Conservation (phyloP, 2,888 invertebrate genomes). For the Dendrolimus houi region DNA sequence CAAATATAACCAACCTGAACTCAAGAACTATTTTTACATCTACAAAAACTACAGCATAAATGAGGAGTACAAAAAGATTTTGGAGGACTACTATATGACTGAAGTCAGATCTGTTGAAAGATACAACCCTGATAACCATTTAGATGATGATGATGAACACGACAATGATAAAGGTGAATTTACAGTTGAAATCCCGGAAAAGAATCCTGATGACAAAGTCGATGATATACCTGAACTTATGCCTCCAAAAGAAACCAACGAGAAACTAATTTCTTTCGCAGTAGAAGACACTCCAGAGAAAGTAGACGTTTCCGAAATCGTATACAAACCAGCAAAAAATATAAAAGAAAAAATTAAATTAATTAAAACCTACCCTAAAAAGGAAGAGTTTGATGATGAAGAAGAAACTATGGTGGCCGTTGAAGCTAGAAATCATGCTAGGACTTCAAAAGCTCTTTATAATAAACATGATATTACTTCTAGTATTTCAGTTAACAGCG, state of each 20-base stretch:
- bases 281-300: conserved; percentile 67
- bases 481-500: conserved; percentile 78
- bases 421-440: conserved; percentile 69
- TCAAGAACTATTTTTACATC: conserved; percentile 81
- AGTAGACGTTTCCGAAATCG: conserved; percentile 43
- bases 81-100: conserved; percentile 77
- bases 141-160: conserved; percentile 35
- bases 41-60: conserved; percentile 80
- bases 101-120: conserved; percentile 77
- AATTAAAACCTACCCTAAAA: conserved; percentile 68
- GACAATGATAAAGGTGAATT: conserved; percentile 40
- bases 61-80: conserved; percentile 74
- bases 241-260: conserved; percentile 62
- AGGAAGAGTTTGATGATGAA: conserved; percentile 64
- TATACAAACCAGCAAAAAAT: conserved; percentile 63
- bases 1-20: conserved; percentile 72
- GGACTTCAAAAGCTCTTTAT: conserved; percentile 52
- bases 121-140: conserved; percentile 39
- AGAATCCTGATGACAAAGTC: conserved; percentile 39
- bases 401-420: conserved; percentile 78
- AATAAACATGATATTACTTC: conserved; percentile 73
- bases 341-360: conserved; percentile 73
- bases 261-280: conserved; percentile 72
- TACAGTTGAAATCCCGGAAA: conserved; percentile 43
- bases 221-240: conserved; percentile 47